phyloP scores from a whole-genome alignment of 2,797 vertebrate genomes.

The Botia almorhae region DNA sequence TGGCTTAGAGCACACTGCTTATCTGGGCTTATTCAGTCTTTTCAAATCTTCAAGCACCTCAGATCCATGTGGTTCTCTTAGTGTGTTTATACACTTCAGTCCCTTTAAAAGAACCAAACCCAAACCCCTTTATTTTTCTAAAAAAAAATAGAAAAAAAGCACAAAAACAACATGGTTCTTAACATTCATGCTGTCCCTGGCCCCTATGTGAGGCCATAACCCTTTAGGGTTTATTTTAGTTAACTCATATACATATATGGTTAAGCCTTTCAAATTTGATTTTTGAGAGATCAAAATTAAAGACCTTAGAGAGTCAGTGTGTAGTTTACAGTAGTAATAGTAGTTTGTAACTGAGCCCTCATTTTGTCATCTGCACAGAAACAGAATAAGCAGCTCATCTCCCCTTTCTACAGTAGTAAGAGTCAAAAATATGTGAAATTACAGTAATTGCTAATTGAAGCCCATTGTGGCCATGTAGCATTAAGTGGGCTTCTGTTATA shows the following conservation, averaged over 20 bases:
- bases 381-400: background rate
- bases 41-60: background rate
- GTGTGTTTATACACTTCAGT: background rate
- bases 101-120: background rate
- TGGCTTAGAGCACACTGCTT: no score
- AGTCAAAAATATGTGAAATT: background rate
- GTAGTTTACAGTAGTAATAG: no score
- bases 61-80: background rate
- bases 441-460: background rate
- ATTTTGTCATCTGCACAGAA: constrained; percentile 1
- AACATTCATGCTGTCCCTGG: background rate
- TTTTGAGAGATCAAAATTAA: no score
- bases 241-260: background rate
- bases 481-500: constrained; percentile 23
- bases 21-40: constrained; percentile 1
- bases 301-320: no score
- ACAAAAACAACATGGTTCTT: background rate
- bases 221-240: background rate
- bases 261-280: no score
- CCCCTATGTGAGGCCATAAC: background rate
- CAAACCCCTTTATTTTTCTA: no score
- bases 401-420: background rate
- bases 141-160: background rate
- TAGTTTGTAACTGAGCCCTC: background rate
- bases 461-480: background rate